A percentile compares a stretch with the other conserved stretches of the same genome.
Conservation (phyloP, 1,140 invertebrate species). For the Schlechtendalia chinensis region DNA sequence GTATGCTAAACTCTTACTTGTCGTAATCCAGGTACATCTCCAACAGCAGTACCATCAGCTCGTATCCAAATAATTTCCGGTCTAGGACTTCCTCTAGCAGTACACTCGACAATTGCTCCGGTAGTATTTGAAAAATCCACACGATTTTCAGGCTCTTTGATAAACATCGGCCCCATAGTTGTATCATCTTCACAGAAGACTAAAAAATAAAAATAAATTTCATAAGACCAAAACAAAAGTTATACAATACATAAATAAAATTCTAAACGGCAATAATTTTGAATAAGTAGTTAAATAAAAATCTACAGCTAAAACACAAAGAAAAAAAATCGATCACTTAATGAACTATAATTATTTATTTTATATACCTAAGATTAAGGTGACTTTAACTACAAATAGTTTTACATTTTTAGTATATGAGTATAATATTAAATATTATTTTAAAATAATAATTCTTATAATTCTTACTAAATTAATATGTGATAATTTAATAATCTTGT, state of each 20-base stretch:
- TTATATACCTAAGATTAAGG: too few species aligned
- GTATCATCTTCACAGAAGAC: constrained; percentile 65
- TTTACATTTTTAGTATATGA: too few species aligned
- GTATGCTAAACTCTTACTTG: constrained; percentile 61
- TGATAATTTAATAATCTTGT: too few species aligned
- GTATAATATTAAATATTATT: too few species aligned
- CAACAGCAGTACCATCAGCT: constrained; percentile 80
- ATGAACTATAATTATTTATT: too few species aligned
- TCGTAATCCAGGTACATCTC: constrained; percentile 81
- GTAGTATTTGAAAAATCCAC: constrained; percentile 93
- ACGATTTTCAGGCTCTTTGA: constrained; percentile 84
- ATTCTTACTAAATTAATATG: too few species aligned
- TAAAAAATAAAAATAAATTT: constrained; percentile 30
- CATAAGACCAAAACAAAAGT: not conserved
- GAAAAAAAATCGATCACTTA: too few species aligned
- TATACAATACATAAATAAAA: not conserved
- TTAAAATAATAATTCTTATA: too few species aligned
- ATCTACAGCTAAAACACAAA: not conserved
- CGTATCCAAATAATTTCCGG: constrained; percentile 91
- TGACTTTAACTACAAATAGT: too few species aligned
- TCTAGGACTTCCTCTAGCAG: constrained; percentile 83
- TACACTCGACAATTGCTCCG: constrained; percentile 87
- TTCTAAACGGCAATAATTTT: too few species aligned
- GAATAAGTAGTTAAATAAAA: too few species aligned
- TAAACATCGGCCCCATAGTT: constrained; percentile 82